phyloP scores from a whole-genome alignment of 2,888 invertebrate genomes.

The Drosophila ustulata region DNA sequence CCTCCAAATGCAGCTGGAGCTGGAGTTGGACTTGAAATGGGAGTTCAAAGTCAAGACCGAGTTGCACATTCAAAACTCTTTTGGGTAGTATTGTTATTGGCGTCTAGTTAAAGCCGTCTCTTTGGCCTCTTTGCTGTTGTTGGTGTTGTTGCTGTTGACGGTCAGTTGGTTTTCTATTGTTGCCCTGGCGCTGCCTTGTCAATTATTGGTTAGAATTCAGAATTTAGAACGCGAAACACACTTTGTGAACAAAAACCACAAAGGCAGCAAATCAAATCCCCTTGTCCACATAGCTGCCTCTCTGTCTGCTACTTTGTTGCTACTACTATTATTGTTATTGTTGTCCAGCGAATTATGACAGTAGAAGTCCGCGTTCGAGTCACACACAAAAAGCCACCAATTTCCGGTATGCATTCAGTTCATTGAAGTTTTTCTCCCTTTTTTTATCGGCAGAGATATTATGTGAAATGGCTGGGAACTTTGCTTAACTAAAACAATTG shows the following conservation, averaged over 20 bases:
- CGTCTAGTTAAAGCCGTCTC: slow-evolving; percentile 60
- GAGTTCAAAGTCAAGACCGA: slow-evolving; percentile 63
- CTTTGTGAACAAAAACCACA: slow-evolving; percentile 67
- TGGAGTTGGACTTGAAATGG: slow-evolving; percentile 28
- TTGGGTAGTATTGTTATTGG: slow-evolving; percentile 58
- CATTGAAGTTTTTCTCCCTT: slow-evolving; percentile 33
- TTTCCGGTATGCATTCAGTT: slow-evolving; percentile 64
- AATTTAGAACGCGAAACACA: slow-evolving; percentile 75
- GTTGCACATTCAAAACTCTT: slow-evolving; percentile 62
- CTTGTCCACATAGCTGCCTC: slow-evolving; percentile 6
- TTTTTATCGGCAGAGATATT: slow-evolving; percentile 16
- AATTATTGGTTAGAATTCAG: slow-evolving; percentile 70
- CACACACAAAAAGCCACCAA: slow-evolving; percentile 63
- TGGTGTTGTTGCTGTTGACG: slow-evolving; percentile 27
- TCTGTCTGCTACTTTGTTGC: slow-evolving; percentile 8
- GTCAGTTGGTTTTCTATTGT: slow-evolving; percentile 50
- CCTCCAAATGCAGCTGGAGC: slow-evolving; percentile 42
- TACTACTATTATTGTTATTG: slow-evolving; percentile 30
- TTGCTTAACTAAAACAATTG: slow-evolving; percentile 9
- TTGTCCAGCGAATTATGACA: slow-evolving; percentile 59
- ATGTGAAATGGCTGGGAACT: slow-evolving; percentile 32
- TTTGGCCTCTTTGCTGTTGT: slow-evolving; percentile 12
- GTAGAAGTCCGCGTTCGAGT: slow-evolving; percentile 33
- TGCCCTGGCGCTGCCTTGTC: slow-evolving; percentile 72
- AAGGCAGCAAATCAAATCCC: slow-evolving; percentile 68